Conservation (phyloP, 2,888 invertebrate species). For the Athetis lepigone region DNA sequence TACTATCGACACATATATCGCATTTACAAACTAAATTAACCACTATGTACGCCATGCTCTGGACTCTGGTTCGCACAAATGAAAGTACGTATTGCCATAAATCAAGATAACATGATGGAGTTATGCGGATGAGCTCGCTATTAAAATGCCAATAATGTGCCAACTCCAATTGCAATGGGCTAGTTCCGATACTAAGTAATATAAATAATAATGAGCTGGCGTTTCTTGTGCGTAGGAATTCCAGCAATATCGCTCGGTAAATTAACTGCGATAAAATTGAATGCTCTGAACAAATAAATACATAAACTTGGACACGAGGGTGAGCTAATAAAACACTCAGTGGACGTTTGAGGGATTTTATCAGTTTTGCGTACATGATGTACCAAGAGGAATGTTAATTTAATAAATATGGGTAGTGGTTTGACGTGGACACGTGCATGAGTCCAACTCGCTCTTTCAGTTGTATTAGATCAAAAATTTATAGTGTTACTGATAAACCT, state of each 20-base stretch:
- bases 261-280: conserved; percentile 51
- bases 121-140: conserved; percentile 84
- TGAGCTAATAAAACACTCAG: conserved; percentile 18
- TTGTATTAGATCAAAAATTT: too few species aligned
- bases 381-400: conserved; percentile 5
- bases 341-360: conserved; percentile 29
- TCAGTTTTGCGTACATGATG: conserved; percentile 19
- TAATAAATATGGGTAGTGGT: conserved; percentile 4
- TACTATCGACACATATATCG: conserved; percentile 75
- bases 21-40: conserved; percentile 79
- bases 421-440: conserved; percentile 10
- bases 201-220: conserved; percentile 73
- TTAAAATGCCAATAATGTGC: conserved; percentile 86
- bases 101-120: conserved; percentile 84
- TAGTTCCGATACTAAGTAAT: conserved; percentile 75
- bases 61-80: conserved; percentile 72
- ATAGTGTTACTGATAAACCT: too few species aligned
- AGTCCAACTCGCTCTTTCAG: conserved; percentile 1
- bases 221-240: conserved; percentile 72
- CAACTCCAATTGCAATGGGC: conserved; percentile 80
- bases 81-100: conserved; percentile 78
- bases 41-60: conserved; percentile 74
- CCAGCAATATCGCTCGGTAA: conserved; percentile 55
- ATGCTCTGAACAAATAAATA: conserved; percentile 54
- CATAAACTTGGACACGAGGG: conserved; percentile 27